A percentile compares a stretch with the other conserved stretches of the same genome.
phyloP scores from a whole-genome alignment of 2,888 invertebrate species.

The Odontocerum albicorne region DNA sequence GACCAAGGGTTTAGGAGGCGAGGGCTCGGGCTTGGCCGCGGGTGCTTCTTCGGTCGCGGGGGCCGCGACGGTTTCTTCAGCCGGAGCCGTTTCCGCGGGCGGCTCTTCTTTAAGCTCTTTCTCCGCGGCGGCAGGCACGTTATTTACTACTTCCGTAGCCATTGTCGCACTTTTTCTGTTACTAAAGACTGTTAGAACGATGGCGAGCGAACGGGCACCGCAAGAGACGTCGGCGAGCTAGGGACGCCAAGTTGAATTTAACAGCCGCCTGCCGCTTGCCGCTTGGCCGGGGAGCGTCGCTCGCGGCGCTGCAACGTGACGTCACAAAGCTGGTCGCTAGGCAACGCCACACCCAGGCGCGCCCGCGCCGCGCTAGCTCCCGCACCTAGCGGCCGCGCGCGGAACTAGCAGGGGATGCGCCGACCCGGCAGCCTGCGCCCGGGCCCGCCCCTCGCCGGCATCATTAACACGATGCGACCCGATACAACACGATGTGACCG shows the following conservation, averaged over 20 bases:
- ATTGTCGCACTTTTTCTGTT: conserved; percentile 50
- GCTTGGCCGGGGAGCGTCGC: conserved; percentile 34
- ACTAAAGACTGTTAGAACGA: conserved; percentile 21
- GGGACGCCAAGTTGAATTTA: no score
- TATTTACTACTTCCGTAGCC: conserved; percentile 78
- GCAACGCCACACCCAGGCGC: conserved; percentile 31
- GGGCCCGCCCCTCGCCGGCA: no score
- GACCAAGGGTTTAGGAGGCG: conserved; percentile 75
- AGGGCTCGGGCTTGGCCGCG: conserved; percentile 60
- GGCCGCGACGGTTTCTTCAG: conserved; percentile 52
- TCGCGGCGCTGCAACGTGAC: conserved; percentile 23
- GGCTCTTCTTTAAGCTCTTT: conserved; percentile 45
- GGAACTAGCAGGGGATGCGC: background rate
- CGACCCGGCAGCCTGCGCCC: background rate
- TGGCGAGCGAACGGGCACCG: conserved; percentile 35
- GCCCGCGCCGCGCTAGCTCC: conserved; percentile 5
- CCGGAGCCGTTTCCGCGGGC: conserved; percentile 50
- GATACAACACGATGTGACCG: no score
- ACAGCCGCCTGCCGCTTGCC: conserved; percentile 24
- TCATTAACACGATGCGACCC: background rate
- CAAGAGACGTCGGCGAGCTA: conserved; percentile 35
- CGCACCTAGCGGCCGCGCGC: conserved; percentile 4
- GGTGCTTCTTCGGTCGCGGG: conserved; percentile 53
- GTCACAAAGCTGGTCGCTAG: conserved; percentile 28
- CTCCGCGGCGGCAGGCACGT: conserved; percentile 64